Conservation (phyloP, 1,140 invertebrate genomes). For the Drosophila littoralis region DNA sequence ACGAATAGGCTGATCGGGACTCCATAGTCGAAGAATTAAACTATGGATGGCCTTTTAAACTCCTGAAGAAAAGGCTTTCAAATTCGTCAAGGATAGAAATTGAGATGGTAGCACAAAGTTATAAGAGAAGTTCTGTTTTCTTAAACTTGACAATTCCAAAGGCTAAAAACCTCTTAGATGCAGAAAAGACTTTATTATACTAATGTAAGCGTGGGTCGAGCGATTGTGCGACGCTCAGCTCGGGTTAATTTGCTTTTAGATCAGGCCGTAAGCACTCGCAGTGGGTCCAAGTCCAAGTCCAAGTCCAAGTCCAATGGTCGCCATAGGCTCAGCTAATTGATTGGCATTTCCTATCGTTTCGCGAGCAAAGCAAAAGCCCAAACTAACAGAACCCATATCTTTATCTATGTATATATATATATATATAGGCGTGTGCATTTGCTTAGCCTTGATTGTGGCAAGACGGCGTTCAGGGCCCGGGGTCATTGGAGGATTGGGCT, state of each 20-base stretch:
- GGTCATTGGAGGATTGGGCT: slow-evolving; percentile 7
- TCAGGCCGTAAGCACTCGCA: background rate
- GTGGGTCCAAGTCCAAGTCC: slow-evolving; percentile 17
- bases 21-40: no score
- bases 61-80: no score
- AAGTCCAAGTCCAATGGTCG: slow-evolving; percentile 20
- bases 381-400: background rate
- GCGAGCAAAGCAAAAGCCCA: slow-evolving; percentile 23
- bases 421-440: slow-evolving; percentile 61
- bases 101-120: no score
- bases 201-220: no score
- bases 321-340: slow-evolving; percentile 59
- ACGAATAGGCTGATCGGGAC: no score
- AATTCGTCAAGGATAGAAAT: no score
- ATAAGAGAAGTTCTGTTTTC: no score
- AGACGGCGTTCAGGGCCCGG: slow-evolving; percentile 32
- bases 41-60: no score
- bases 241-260: background rate
- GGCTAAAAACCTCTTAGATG: no score
- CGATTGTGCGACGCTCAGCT: no score
- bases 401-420: slow-evolving; percentile 47
- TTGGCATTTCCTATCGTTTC: slow-evolving; percentile 64
- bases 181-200: no score
- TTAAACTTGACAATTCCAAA: no score
- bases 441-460: slow-evolving; percentile 76